phyloP scores from a whole-genome alignment of 2,888 invertebrate genomes.

The Phortica okadai region DNA sequence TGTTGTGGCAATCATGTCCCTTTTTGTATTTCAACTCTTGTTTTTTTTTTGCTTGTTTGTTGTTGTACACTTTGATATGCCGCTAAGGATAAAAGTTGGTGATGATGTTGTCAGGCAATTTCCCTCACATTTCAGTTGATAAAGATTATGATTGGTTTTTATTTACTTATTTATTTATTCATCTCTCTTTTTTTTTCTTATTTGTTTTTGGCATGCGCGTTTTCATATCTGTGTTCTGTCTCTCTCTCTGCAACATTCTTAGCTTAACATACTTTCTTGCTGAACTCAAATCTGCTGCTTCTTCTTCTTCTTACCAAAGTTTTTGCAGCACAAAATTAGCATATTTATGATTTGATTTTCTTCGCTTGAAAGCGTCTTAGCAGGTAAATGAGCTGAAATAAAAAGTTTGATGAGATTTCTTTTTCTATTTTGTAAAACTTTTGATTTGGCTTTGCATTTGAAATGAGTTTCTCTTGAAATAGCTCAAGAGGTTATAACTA shows the following conservation, averaged over 20 bases:
- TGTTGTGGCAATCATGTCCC: conserved; percentile 40
- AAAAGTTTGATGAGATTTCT: conserved; percentile 43
- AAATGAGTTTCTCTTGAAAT: background rate
- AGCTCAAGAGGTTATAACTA: conserved; percentile 56
- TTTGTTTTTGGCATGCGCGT: too few species aligned
- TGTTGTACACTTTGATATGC: conserved; percentile 54
- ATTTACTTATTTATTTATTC: conserved; percentile 30
- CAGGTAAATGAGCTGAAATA: conserved; percentile 59
- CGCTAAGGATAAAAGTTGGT: conserved; percentile 42
- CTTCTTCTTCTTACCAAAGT: background rate
- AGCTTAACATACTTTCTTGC: background rate
- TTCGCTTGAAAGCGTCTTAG: conserved; percentile 14
- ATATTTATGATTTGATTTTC: conserved; percentile 65
- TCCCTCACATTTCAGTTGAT: conserved; percentile 71
- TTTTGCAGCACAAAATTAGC: conserved; percentile 59
- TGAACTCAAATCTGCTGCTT: background rate
- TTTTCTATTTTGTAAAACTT: conserved; percentile 36
- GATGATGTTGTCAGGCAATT: conserved; percentile 68
- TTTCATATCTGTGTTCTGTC: background rate
- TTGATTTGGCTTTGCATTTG: conserved; percentile 24
- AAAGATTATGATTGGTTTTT: conserved; percentile 74
- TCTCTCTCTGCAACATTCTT: background rate
- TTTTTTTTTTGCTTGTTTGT: conserved; percentile 37
- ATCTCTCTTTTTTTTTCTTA: conserved; percentile 1
- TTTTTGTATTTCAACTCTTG: conserved; percentile 42